Evolutionary conservation across 1,140 invertebrate species (phyloP).

Genomic region (Holcopasites calliopsidis): DNA sequence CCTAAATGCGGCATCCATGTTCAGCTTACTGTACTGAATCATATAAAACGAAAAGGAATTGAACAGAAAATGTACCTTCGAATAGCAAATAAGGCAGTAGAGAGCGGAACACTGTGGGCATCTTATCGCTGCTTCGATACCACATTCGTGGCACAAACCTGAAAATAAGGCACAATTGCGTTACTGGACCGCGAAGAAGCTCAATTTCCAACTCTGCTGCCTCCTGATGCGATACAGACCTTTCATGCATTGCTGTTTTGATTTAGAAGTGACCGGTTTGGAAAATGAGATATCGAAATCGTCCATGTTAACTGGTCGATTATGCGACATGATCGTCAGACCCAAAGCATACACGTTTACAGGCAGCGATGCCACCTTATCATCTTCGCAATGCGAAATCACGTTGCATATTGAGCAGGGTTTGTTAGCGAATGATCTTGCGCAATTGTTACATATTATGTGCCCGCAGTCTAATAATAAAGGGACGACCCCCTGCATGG

Average conservation of each 20-base stretch:
- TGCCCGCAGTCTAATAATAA: constrained; percentile 76
- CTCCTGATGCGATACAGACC: constrained; percentile 40
- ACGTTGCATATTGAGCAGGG: constrained; percentile 49
- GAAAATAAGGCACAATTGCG: constrained; percentile 47
- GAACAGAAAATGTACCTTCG: constrained; percentile 61
- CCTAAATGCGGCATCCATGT: not conserved
- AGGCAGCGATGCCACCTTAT: not conserved
- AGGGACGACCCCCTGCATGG: constrained; percentile 56
- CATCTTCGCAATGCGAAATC: not conserved
- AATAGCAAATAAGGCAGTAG: constrained; percentile 67
- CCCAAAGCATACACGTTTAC: constrained; percentile 47
- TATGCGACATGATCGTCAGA: constrained; percentile 24
- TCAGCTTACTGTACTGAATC: not conserved
- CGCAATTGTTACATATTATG: constrained; percentile 71
- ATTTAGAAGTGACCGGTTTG: constrained; percentile 23
- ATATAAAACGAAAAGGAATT: not conserved
- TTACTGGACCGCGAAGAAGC: too few relatives aligned
- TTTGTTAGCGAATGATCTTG: constrained; percentile 21
- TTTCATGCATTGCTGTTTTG: constrained; percentile 41
- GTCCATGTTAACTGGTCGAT: constrained; percentile 12
- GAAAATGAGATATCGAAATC: constrained; percentile 64
- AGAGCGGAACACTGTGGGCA: constrained; percentile 65
- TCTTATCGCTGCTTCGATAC: constrained; percentile 43
- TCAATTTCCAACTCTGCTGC: too few relatives aligned
- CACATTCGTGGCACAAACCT: constrained; percentile 71